Evolutionary conservation across 1,140 invertebrate genomes (phyloP), one percentile per base, ranked within the genome.

Genomic region (Heliconius melpomene): DNA sequence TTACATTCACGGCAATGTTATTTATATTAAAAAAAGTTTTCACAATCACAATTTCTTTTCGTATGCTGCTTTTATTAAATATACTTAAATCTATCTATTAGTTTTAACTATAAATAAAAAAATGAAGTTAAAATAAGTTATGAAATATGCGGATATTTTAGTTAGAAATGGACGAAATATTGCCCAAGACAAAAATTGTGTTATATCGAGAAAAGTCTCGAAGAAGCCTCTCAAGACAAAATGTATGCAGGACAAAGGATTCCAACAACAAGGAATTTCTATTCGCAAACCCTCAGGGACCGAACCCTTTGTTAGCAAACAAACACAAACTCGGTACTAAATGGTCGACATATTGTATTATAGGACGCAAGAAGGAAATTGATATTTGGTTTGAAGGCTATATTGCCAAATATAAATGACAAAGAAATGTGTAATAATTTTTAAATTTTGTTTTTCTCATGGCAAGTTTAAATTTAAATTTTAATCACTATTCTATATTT

Each of bases 241-340:
- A 66, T 66, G 60, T 66, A 66, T 66, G 60, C 11, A 66, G 60
- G 60, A 66, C 60, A 66, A 29, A 66, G 26, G 60, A 60, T 66
- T 66, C 60, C 3, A 26, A 66, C 57, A 26, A 66, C 60, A 29
- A 29, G 60, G 23, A 66, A 66, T 29, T 66, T 66, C 60, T 66
- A 66, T 29, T 66, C 60, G 26, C 60, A 66, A 66, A 66, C 11
- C 60, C 60, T 66, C 11, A 66, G 60, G 5, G 60, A 29, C 60
- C 23, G 26, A 66, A 66, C 13, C 60, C 23, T 66, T 66, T 66
- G 60, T 66, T 29, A 11, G 29, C 60, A 66, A 16, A 66, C 60
- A 66, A 13, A 66, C 26, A 66, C 23, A 66, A 66, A 66, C 60
- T 29, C 13, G 0, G 60, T 16, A 13, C 60, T 66, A 29, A 66